Evolutionary conservation across 2,797 vertebrate genomes (phyloP).

Genomic region (Oreochromis grahami): DNA sequence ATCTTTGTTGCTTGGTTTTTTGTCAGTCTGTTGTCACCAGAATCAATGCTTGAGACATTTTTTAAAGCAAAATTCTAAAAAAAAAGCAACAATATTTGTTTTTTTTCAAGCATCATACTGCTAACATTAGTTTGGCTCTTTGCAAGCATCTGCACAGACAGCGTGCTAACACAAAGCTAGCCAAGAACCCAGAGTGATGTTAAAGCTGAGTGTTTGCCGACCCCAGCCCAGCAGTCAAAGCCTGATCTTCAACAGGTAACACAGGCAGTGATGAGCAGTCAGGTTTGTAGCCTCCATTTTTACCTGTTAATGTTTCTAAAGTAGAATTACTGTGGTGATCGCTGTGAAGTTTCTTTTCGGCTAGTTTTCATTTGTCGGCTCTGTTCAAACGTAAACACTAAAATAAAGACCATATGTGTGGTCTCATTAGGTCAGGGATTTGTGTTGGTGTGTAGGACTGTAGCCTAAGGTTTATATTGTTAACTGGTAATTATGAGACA

Average conservation of each 20-base stretch:
- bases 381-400: background rate
- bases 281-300: background rate
- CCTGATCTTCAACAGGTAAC: background rate
- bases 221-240: background rate
- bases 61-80: fast-evolving
- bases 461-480: background rate
- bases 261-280: background rate
- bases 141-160: background rate
- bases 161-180: background rate
- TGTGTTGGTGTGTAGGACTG: background rate
- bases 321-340: background rate
- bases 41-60: background rate
- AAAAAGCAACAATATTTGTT: background rate
- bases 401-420: background rate
- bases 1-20: background rate
- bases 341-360: background rate
- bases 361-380: background rate
- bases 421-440: background rate
- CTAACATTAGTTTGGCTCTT: background rate
- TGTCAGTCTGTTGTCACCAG: background rate
- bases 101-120: background rate
- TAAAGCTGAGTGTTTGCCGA: background rate
- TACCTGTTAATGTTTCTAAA: background rate
- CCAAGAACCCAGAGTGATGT: background rate
- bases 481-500: background rate